phyloP scores from a whole-genome alignment of 2,113 vertebrate genomes.

The Formicarius rufipectus region DNA sequence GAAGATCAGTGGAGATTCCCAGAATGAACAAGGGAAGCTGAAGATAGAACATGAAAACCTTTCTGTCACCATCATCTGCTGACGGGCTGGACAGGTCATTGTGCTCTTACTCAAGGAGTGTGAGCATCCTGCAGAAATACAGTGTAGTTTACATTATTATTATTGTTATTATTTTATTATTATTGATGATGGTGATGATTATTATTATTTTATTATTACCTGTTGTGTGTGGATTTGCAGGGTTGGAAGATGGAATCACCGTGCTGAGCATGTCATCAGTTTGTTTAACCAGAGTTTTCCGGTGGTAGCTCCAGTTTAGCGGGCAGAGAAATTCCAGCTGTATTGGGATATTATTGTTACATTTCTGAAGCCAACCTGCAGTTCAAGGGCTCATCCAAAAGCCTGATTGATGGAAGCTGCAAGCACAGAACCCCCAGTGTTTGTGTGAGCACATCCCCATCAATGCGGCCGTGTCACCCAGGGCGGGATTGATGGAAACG shows the following conservation, averaged over 20 bases:
- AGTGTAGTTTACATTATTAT: neutral
- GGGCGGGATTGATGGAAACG: conserved; percentile 37
- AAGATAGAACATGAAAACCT: neutral
- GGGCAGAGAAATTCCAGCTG: neutral
- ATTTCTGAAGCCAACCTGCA: neutral
- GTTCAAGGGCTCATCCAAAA: neutral
- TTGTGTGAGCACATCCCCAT: neutral
- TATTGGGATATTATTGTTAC: neutral
- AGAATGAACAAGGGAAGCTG: neutral
- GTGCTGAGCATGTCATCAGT: neutral
- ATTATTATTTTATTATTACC: neutral
- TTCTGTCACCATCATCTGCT: neutral
- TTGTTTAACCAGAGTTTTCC: neutral
- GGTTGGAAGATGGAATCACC: fast-evolving
- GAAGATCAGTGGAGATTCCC: neutral
- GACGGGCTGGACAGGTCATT: neutral
- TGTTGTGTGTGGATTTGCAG: neutral
- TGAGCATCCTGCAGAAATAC: neutral
- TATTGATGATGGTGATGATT: too few species aligned
- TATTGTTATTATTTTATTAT: too few species aligned
- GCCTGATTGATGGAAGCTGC: neutral
- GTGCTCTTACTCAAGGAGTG: neutral
- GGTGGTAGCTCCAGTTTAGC: neutral
- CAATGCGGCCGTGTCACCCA: neutral
- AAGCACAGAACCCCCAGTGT: neutral